Evolutionary conservation across 2,888 invertebrate genomes (phyloP), one percentile per base, ranked within the genome.

Genomic region (Crossocerus cetratus): DNA sequence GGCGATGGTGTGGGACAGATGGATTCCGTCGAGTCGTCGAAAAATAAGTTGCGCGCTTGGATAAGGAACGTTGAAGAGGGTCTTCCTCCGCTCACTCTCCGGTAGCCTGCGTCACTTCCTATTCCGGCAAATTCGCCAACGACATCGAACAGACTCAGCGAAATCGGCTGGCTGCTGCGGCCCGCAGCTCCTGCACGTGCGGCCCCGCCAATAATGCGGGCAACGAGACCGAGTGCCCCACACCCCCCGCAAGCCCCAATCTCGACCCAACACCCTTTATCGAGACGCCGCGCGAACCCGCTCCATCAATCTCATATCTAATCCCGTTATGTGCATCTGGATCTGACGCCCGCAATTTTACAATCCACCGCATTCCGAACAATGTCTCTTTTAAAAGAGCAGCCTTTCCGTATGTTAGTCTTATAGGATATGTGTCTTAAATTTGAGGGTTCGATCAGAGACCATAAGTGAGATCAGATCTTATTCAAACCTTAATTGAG

Each of bases 71-170:
- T 16, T 8, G 63, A 49, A 55, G 54, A 43, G 62, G 69, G 65
- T 68, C 65, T 59, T 16, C 49, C 49, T 16, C 3, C 4, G 14
- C 49, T 49, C 49, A 32, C 32, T 32, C 32, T 32, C 32, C 32
- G 8, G 8, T 61, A 45, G 71, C 45, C 71, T 65, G 63, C 63
- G 65, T 78, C 67, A 67, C 69, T 79, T 75, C 68, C 69, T 75
- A 58, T 22, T 65, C 72, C 45, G 57, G 63, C 63, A 69, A 74
- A 76, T 78, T 71, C 75, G 57, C 70, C 78, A 63, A 71, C 72
- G 72, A 79, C 43, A 61, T 71, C 74, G 64, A 49, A 44, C 69
- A 63, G 77, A 77, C 65, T 83, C 83, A 78, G 80, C 83, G 61
- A 74, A 82, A 83, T 80, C 80, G 68, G 56, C 61, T 16, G 49